Base-by-base conservation (phyloP, 1,140 invertebrate species). In the Drosophila tsacasi region DNA sequence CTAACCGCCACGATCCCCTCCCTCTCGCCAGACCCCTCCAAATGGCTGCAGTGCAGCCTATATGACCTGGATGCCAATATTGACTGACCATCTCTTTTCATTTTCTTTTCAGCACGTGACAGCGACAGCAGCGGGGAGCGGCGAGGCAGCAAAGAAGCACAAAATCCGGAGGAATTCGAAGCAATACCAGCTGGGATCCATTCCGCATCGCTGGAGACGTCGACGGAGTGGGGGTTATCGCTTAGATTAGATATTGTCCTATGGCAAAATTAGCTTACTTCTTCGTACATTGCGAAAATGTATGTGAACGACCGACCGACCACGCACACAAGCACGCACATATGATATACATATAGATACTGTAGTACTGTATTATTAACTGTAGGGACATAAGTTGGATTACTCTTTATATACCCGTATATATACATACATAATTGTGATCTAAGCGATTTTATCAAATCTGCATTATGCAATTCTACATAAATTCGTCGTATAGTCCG, bases 391-490 rank as follows among this genome's bases (percentile, higher is more conserved):
- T 79, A 83, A 87, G 83, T 73, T 76, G 61, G 72, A 90, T 84
- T 90, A 90, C 83, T 81, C 73, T 81, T 89, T 84, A 81, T 73
- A 84, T 84, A 87, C 61, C 68, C 79, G 77, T 87, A 83, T 83
- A 83, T 83, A 89, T 91, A 91, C 76, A 89, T 91, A 91, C 64
- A 89, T 91, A 91, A 91, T 89, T 91, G 89, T 91, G 89, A 91
- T 91, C 91, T 91, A 91, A 91, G 89, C 89, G 89, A 91, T 91
- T 91, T 91, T 91, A 91, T 91, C 89, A 91, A 91, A 80, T 85
- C 83, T 91, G 85, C 85, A 90, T 76, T 72, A 91, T 91, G 89
- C 81, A 91, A 91, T 79, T 83, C 86, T 67, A 86, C 64, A 86
- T 90, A 90, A 89, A 90, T 85, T 90, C 85, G 85, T 90, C 82